phyloP scores from a whole-genome alignment of 2,113 vertebrate species.

The Thalassoma bifasciatum region DNA sequence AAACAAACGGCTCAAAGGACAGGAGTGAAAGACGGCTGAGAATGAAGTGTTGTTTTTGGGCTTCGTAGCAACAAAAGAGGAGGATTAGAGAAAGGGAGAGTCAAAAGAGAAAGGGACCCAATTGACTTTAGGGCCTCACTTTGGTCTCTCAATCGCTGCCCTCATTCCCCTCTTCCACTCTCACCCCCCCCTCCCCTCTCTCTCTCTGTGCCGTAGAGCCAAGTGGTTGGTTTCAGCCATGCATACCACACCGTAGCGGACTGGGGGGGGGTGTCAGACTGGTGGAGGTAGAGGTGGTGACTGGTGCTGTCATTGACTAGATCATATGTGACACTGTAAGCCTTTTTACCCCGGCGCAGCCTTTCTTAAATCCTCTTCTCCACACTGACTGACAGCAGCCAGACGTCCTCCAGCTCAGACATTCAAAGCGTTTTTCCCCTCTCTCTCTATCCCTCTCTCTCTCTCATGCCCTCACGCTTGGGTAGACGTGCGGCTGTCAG shows the following conservation, averaged over 20 bases:
- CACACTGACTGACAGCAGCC: constrained; percentile 68
- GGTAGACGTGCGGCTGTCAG: constrained; percentile 31
- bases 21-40: constrained; percentile 28
- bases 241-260: constrained; percentile 12
- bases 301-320: constrained; percentile 77
- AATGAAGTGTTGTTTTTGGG: not conserved
- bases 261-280: constrained; percentile 16
- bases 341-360: constrained; percentile 62
- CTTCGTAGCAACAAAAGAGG: not conserved
- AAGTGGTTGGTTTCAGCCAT: constrained; percentile 56
- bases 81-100: constrained; percentile 32
- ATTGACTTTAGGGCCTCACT: constrained; percentile 65
- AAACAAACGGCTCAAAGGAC: not conserved
- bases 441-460: no score
- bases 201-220: constrained; percentile 25
- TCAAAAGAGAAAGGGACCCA: constrained; percentile 33
- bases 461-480: not conserved
- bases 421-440: not conserved
- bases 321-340: constrained; percentile 79
- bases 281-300: constrained; percentile 75
- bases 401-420: constrained; percentile 50
- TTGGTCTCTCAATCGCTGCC: constrained; percentile 56
- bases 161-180: constrained; percentile 45
- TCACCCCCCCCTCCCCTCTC: constrained; percentile 7
- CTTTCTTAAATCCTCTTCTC: constrained; percentile 69